A percentile compares a stretch with the other conserved stretches of the same genome.
Evolutionary conservation across 2,888 invertebrate genomes (phyloP).

Genomic region (Drosophila helvetica): DNA sequence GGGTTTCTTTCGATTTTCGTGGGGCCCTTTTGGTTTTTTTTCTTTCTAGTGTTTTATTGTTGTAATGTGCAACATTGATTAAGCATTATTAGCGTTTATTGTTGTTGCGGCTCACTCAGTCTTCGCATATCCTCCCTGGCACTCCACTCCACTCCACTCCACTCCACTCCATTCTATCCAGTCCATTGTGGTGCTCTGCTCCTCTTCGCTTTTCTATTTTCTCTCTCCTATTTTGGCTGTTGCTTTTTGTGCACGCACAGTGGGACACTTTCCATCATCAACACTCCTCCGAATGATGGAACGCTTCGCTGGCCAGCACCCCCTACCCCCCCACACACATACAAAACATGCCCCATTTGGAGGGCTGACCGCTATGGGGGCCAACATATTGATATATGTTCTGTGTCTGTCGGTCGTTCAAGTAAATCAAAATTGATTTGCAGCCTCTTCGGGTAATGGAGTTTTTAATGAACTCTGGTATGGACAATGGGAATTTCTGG

Average conservation of each 20-base stretch:
- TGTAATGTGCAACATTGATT: slow-evolving; percentile 82
- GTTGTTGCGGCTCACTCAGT: slow-evolving; percentile 58
- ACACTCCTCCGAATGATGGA: slow-evolving; percentile 71
- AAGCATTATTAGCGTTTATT: slow-evolving; percentile 80
- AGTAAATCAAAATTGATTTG: slow-evolving; percentile 75
- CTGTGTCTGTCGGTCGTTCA: slow-evolving; percentile 4
- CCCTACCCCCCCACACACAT: slow-evolving; percentile 19
- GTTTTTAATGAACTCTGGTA: slow-evolving; percentile 64
- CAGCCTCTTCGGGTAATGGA: slow-evolving; percentile 51
- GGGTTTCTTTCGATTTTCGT: slow-evolving; percentile 19
- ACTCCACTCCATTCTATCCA: slow-evolving; percentile 14
- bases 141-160: neutral
- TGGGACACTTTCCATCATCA: slow-evolving; percentile 79
- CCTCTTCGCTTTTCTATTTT: slow-evolving; percentile 23
- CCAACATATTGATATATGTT: slow-evolving; percentile 57
- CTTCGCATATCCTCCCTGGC: slow-evolving; percentile 9
- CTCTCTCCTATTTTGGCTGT: slow-evolving; percentile 41
- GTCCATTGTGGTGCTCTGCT: slow-evolving; percentile 50
- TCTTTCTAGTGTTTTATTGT: slow-evolving; percentile 49
- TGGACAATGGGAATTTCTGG: slow-evolving; percentile 5
- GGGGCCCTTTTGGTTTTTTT: slow-evolving; percentile 33
- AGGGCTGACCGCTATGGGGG: slow-evolving; percentile 27
- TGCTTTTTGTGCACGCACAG: slow-evolving; percentile 63
- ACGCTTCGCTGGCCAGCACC: slow-evolving; percentile 66
- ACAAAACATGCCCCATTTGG: slow-evolving; percentile 27